These are phyloP conservation scores for Galeopterus variegatus DNA, from an alignment of 2,113 vertebrate genomes.

Conservation along the genomic window DNA sequence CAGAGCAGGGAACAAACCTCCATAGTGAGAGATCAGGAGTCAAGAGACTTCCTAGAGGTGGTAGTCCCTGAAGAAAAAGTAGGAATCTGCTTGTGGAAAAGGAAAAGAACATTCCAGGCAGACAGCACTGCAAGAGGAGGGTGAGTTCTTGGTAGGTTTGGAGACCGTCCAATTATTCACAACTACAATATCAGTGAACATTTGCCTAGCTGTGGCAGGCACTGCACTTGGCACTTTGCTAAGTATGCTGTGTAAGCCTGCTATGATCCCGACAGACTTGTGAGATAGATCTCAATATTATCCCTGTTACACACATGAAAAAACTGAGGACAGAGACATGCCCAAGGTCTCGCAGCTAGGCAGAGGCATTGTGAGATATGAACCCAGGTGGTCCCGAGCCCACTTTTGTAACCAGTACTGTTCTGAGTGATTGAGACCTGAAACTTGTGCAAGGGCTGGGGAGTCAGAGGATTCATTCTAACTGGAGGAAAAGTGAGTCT, in stretches of 20 bases:
- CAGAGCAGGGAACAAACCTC: not conserved
- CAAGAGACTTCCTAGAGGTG: not conserved
- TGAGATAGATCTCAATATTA: not conserved
- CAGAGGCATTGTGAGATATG: not conserved
- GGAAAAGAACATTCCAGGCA: not conserved
- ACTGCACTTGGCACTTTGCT: not conserved
- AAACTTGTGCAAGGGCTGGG: not conserved
- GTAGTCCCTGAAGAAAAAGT: not conserved
- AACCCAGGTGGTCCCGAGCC: not conserved
- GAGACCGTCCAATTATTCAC: slow-evolving; percentile 14
- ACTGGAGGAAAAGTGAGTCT: not conserved
- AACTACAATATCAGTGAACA: not conserved
- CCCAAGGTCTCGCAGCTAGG: not conserved
- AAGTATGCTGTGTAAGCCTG: not conserved
- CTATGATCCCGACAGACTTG: not conserved
- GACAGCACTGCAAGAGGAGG: not conserved
- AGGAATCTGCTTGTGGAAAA: not conserved
- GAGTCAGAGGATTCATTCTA: not conserved
- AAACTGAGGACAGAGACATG: not conserved
- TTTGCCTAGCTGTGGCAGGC: not conserved
- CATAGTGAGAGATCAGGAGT: not conserved
- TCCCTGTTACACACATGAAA: not conserved
- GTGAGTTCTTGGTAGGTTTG: slow-evolving; percentile 11
- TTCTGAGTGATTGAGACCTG: not conserved
- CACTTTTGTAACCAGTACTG: not conserved